Percentiles rank a stretch among this genome's conserved stretches.
These are phyloP conservation scores for Etia nguti DNA, from an alignment of 2,113 vertebrate genomes.

Conservation along the genomic window DNA sequence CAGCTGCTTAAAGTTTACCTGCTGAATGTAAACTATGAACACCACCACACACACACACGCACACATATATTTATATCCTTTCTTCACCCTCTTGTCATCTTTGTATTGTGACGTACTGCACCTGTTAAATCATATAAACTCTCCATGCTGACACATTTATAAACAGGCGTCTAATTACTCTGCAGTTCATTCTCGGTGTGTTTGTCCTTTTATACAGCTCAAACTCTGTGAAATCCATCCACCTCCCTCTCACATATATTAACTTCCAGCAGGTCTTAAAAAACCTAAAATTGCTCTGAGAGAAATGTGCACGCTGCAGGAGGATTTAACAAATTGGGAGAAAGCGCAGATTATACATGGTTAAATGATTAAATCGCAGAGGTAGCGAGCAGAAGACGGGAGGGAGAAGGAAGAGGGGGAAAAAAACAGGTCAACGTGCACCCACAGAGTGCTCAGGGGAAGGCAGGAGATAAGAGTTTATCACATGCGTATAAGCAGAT, in stretches of 20 bases:
- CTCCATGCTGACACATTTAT: constrained; percentile 15
- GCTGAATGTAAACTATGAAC: constrained; percentile 54
- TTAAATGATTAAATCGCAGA: constrained; percentile 60
- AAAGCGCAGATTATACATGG: constrained; percentile 52
- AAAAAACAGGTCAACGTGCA: constrained; percentile 68
- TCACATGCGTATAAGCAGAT: constrained; percentile 64
- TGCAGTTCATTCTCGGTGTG: not conserved
- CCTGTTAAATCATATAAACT: not conserved
- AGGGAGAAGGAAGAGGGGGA: not conserved
- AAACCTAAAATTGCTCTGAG: not conserved
- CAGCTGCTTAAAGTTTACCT: constrained; percentile 70
- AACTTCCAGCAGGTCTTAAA: constrained; percentile 24
- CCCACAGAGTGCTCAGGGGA: constrained; percentile 59
- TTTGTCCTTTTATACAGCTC: constrained; percentile 20
- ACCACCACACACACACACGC: not conserved
- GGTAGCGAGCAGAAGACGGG: constrained; percentile 18
- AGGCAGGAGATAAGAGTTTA: constrained; percentile 65
- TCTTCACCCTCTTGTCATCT: not conserved
- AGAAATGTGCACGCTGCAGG: constrained; percentile 6
- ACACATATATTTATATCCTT: constrained; percentile 8
- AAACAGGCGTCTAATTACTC: constrained; percentile 22
- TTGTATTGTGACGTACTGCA: not conserved
- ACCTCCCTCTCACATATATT: constrained; percentile 6
- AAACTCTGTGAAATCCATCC: constrained; percentile 6
- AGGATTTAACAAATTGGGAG: constrained; percentile 44